Base-by-base conservation (phyloP, 2,797 vertebrate species). In the Smutsia gigantea region DNA sequence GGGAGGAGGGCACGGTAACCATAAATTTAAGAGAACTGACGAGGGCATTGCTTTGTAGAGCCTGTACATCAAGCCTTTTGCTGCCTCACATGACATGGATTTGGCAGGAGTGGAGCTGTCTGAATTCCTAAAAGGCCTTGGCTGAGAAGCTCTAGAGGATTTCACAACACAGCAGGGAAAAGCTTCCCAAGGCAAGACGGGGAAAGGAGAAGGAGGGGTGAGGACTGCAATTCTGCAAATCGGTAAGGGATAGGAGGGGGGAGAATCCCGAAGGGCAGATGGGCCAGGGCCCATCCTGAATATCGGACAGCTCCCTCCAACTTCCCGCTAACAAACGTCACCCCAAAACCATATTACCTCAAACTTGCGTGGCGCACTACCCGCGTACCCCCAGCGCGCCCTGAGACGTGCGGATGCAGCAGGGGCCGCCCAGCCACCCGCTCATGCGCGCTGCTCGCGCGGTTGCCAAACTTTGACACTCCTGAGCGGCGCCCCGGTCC, bases 91-190 rank as follows among this genome's bases (percentile, higher is more conserved):
- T 91, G 94, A 93, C 83, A 74, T 64, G 91, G 64, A 61, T 84
- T 88, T 97, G 95, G 93, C 91, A 97, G 75, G 82, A 39, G 89
- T 63, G 34, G 78, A 68, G 17, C 61, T 53, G 83, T 63, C 49
- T 95, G 94, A 97, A 97, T 96, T 95, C 97, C 75, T 97, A 90
- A 98, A 97, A 97, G 96, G 94, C 79, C 93, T 95, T 97, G 97
- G 95, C 96, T 81, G 59, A 77, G 77, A 90, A 94, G 53, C 61
- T 82, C 21, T 42, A 88, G 49, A 7, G 5, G 83, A 93, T 97
- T 97, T 97, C 97, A 97, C 91, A 97, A 97, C 66, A 64, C 69
- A 37, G 53, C 53, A 39, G 81, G 74, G 23, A 74, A 94, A 96
- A 55, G 59, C 72, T 97, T 97, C 94, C 82, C 87, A 79, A 2